These are phyloP conservation scores for Eubucco bourcierii DNA, from an alignment of 2,113 vertebrate genomes.

Conservation along the genomic window DNA sequence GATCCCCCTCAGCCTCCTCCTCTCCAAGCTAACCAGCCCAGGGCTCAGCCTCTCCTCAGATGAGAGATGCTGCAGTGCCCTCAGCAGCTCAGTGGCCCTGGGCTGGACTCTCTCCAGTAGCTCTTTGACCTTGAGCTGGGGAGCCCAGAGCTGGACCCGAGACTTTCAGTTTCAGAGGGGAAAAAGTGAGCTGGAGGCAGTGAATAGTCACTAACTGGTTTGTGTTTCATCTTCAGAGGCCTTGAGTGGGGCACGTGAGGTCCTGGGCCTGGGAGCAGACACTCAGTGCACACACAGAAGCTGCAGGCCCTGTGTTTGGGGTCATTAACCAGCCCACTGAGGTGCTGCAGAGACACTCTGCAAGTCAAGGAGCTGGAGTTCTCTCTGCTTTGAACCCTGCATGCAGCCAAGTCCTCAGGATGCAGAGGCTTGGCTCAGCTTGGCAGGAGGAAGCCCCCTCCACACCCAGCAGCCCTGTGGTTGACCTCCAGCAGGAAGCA, in stretches of 20 bases:
- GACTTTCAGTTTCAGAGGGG: rapidly evolving
- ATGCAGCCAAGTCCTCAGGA: background rate
- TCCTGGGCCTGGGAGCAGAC: background rate
- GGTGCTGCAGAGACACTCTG: background rate
- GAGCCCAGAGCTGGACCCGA: no score
- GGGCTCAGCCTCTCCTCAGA: no score
- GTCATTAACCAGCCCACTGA: background rate
- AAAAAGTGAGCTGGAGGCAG: background rate
- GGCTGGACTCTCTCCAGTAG: no score
- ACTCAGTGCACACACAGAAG: background rate
- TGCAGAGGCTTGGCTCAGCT: background rate
- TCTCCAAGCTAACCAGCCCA: no score
- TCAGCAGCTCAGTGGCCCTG: no score
- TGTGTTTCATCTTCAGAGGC: background rate
- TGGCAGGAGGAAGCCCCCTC: background rate
- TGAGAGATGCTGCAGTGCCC: no score
- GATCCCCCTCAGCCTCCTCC: no score
- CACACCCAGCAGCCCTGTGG: background rate
- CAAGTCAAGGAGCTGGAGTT: background rate
- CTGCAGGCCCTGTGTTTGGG: rapidly evolving
- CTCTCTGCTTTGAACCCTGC: background rate
- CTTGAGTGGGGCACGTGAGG: rapidly evolving
- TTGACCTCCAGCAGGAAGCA: background rate
- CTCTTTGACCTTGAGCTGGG: no score
- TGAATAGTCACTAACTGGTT: background rate